Base-by-base conservation (phyloP, 1,140 invertebrate genomes). In the Brachionus koreanus region DNA sequence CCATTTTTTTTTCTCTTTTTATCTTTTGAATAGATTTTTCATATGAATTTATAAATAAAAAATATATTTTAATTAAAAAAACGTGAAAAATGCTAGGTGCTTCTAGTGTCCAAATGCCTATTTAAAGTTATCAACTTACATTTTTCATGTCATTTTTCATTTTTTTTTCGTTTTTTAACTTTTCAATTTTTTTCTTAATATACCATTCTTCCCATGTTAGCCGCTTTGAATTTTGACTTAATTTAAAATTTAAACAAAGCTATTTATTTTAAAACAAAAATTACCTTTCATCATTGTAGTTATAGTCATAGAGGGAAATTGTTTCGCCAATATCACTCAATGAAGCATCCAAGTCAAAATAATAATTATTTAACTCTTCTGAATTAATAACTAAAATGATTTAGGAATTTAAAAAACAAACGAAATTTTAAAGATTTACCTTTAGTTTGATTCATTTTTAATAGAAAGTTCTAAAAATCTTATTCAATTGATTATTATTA, bases 201-300 rank as follows among this genome's bases (percentile, higher is more conserved):
- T 79, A 79, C 76, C 76, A 79, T 61, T 79, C 76, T 65, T 79
- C 49, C 76, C 76, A 79, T 19, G 76, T 79, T 19, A 79, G 12
- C 12, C 49, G 13, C 25, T 42, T 79, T 0, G 16, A 42, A 42
- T 10, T 61, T 79, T 79, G 52, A 23, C 61, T 57, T 33, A 9
- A 52, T 23, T 29, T 33, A 37, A 39, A 33, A 69, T 19, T 39
- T 12, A 33, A 57, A 13, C 10, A 0, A 79, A 77, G 19, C 7
- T 1, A 35, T 16, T 61, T 23, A 19, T 9, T 13, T 12, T 61
- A 61, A 5, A 35, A 4, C 3, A n/a, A 10, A 61, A 65, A 23
- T 63, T 79, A 79, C 76, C 46, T 79, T 10, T 57, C 33, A 79
- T 79, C 76, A 29, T 79, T 65, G 29, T 19, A 29, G 10, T 79